A percentile compares a stretch with the other conserved stretches of the same genome.
phyloP scores from a whole-genome alignment of 2,888 invertebrate genomes.

The Pristionchus japonicus region DNA sequence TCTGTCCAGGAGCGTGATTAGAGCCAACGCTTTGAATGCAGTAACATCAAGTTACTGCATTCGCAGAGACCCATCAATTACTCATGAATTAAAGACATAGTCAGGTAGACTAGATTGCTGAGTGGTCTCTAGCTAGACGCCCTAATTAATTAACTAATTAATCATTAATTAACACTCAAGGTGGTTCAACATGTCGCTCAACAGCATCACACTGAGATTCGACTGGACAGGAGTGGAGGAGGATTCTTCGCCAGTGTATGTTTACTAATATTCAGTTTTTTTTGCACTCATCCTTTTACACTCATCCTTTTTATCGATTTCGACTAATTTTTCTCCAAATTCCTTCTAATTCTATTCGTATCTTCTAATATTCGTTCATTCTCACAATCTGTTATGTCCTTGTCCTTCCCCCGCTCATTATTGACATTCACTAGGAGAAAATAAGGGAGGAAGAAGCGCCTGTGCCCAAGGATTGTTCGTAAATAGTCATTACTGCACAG shows the following conservation, averaged over 20 bases:
- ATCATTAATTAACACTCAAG: slow-evolving; percentile 42
- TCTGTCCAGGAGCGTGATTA: no score
- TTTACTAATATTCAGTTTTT: background rate
- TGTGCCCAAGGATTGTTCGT: background rate
- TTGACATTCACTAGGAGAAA: background rate
- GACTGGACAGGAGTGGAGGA: slow-evolving; percentile 58
- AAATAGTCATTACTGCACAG: background rate
- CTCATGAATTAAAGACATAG: background rate
- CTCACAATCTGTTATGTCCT: background rate
- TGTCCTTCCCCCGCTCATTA: background rate
- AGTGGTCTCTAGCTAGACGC: background rate
- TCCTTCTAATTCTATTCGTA: no score
- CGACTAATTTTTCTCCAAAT: no score
- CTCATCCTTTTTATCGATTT: no score
- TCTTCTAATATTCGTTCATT: no score
- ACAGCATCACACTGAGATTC: slow-evolving; percentile 61
- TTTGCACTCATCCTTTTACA: no score
- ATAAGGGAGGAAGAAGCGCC: background rate
- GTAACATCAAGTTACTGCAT: background rate
- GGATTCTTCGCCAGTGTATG: slow-evolving; percentile 65
- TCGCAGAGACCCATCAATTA: background rate
- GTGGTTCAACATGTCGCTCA: slow-evolving; percentile 61
- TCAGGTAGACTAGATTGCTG: background rate
- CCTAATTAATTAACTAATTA: background rate
- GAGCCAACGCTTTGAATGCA: no score